These are phyloP conservation scores for Ciconia nigra DNA, from an alignment of 2,797 vertebrate genomes.

Conservation along the genomic window DNA sequence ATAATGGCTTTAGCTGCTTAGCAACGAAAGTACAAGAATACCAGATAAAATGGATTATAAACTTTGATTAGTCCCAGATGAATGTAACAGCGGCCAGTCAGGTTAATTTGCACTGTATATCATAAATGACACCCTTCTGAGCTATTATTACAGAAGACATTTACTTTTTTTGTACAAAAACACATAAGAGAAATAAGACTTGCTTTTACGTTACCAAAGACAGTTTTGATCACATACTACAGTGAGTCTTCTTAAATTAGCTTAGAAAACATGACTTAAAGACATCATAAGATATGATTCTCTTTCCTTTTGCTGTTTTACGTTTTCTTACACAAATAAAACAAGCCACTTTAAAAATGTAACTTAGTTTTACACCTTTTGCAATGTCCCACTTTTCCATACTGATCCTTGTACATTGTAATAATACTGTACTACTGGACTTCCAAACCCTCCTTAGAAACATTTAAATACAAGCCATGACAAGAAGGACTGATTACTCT, in stretches of 20 bases:
- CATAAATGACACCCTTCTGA: conserved; percentile 35
- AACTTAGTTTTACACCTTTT: not conserved
- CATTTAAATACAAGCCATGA: not conserved
- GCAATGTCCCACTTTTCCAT: not conserved
- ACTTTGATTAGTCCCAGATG: conserved; percentile 51
- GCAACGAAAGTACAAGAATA: conserved; percentile 56
- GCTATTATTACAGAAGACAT: not conserved
- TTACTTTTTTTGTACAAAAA: not conserved
- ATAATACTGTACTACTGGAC: not conserved
- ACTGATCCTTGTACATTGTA: not conserved
- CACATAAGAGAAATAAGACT: not conserved
- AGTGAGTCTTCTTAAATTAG: not conserved
- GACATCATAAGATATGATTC: not conserved
- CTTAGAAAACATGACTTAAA: not conserved
- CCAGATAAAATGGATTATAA: conserved; percentile 66
- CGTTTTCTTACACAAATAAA: not conserved
- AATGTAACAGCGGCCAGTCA: conserved; percentile 28
- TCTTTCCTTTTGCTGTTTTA: not conserved
- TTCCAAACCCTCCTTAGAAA: not conserved
- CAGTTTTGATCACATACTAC: not conserved
- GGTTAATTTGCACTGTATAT: conserved; percentile 60
- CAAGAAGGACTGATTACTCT: not conserved
- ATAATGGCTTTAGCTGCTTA: conserved; percentile 69
- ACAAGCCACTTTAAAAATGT: not conserved
- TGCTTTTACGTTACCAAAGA: not conserved